Evolutionary conservation across 2,888 invertebrate species (phyloP).

Genomic region (Ganaspis brasiliensis): DNA sequence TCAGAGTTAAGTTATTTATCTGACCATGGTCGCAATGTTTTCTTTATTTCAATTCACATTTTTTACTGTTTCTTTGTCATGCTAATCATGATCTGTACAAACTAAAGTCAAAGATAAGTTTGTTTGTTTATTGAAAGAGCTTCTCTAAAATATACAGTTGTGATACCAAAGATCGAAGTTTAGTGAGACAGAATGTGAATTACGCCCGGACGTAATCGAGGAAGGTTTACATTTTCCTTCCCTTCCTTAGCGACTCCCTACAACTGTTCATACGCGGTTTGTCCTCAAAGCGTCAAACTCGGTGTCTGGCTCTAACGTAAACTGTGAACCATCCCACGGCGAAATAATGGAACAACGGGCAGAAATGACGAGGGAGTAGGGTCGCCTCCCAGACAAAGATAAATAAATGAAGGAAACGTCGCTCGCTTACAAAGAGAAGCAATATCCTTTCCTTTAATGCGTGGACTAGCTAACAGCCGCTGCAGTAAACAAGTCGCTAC

Average conservation of each 20-base stretch:
- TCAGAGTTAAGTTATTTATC: too few relatives aligned
- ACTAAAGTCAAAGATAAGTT: not conserved
- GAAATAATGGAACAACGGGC: slow-evolving; percentile 67
- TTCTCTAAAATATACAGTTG: not conserved
- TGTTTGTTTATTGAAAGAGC: slow-evolving; percentile 30
- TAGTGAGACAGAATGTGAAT: not conserved
- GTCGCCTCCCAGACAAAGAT: slow-evolving; percentile 68
- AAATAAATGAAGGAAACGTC: slow-evolving; percentile 76
- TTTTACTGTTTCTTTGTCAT: not conserved
- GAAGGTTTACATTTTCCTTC: slow-evolving; percentile 11
- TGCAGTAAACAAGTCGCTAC: slow-evolving; percentile 73
- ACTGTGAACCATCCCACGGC: slow-evolving; percentile 66
- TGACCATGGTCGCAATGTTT: too few relatives aligned
- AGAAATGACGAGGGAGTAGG: slow-evolving; percentile 53
- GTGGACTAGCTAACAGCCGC: slow-evolving; percentile 71
- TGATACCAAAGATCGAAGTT: not conserved
- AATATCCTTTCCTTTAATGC: slow-evolving; percentile 72
- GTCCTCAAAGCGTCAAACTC: slow-evolving; percentile 64
- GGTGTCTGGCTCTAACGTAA: slow-evolving; percentile 65
- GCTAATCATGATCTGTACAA: not conserved
- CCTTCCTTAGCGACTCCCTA: too few relatives aligned
- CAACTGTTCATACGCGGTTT: slow-evolving; percentile 11
- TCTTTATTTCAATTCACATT: not conserved
- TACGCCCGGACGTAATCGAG: not conserved
- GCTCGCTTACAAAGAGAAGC: slow-evolving; percentile 72